Conservation (phyloP, 2,113 vertebrate species). For the Marcusenius ussheri region DNA sequence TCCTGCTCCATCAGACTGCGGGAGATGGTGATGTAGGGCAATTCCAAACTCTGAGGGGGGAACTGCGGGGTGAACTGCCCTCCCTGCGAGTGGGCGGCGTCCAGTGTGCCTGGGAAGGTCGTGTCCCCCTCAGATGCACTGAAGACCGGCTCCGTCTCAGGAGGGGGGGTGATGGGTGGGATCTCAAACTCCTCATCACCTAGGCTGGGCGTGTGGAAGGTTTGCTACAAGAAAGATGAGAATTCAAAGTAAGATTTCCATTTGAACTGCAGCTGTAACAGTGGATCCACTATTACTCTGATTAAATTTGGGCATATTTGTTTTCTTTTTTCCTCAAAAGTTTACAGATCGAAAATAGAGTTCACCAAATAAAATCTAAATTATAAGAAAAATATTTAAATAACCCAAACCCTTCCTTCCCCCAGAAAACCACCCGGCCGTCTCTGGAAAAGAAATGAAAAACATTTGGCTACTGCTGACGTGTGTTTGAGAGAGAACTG, state of each 20-base stretch:
- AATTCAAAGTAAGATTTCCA: background rate
- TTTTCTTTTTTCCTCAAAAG: background rate
- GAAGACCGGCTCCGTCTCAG: constrained; percentile 79
- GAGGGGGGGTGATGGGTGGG: constrained; percentile 92
- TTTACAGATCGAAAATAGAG: background rate
- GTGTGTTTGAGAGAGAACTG: constrained; percentile 50
- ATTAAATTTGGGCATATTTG: background rate
- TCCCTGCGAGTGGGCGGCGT: constrained; percentile 72
- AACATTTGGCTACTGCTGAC: constrained; percentile 35
- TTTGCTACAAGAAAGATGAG: constrained; percentile 57
- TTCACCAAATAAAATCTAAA: background rate
- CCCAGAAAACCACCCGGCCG: constrained; percentile 47
- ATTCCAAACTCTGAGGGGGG: constrained; percentile 92
- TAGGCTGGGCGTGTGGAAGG: constrained; percentile 93
- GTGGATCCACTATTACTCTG: background rate
- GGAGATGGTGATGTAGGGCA: constrained; percentile 97
- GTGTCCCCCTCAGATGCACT: constrained; percentile 73
- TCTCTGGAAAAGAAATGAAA: constrained; percentile 48
- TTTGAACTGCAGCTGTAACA: background rate
- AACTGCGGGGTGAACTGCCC: constrained; percentile 87
- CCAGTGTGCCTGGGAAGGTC: constrained; percentile 74
- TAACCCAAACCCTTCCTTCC: background rate
- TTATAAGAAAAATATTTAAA: background rate
- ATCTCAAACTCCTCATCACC: constrained; percentile 98
- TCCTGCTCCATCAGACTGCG: constrained; percentile 91